Evolutionary conservation across 2,888 invertebrate genomes (phyloP).

Genomic region (Cryptosula pallasiana): DNA sequence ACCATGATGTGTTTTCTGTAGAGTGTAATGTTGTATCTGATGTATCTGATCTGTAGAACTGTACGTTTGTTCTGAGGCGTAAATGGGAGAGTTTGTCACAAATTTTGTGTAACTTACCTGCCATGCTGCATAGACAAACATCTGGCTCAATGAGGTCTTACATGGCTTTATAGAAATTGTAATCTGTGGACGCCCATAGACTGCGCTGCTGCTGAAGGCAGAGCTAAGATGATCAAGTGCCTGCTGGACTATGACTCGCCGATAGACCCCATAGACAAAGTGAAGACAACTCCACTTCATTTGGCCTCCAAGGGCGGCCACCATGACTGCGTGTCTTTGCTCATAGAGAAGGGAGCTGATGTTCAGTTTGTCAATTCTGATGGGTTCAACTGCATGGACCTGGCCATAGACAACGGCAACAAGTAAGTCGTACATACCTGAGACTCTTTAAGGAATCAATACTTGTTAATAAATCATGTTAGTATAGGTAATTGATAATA

Average conservation of each 20-base stretch:
- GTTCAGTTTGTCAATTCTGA: constrained; percentile 47
- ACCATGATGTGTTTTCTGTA: too few relatives aligned
- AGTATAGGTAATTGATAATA: too few relatives aligned
- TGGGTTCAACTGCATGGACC: constrained; percentile 53
- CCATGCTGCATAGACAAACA: too few relatives aligned
- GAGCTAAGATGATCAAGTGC: constrained; percentile 45
- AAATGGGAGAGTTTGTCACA: too few relatives aligned
- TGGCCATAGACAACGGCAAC: constrained; percentile 52
- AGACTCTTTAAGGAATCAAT: too few relatives aligned
- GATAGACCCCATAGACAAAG: constrained; percentile 54
- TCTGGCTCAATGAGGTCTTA: too few relatives aligned
- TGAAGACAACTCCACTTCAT: constrained; percentile 55
- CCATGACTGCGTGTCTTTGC: constrained; percentile 47
- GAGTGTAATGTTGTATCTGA: too few relatives aligned
- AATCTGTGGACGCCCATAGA: constrained; percentile 55
- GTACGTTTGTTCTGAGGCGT: too few relatives aligned
- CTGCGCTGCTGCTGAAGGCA: constrained; percentile 54
- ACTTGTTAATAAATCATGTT: too few relatives aligned
- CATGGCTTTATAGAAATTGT: constrained; percentile 50
- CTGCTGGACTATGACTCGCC: constrained; percentile 52
- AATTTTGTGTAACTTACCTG: too few relatives aligned
- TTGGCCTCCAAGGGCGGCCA: constrained; percentile 52
- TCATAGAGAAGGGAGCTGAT: constrained; percentile 50
- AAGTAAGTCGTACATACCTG: constrained; percentile 44
- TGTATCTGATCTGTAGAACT: too few relatives aligned